Evolutionary conservation across 2,113 vertebrate genomes (phyloP), one percentile per base, ranked within the genome.

Genomic region (Macrotus californicus): DNA sequence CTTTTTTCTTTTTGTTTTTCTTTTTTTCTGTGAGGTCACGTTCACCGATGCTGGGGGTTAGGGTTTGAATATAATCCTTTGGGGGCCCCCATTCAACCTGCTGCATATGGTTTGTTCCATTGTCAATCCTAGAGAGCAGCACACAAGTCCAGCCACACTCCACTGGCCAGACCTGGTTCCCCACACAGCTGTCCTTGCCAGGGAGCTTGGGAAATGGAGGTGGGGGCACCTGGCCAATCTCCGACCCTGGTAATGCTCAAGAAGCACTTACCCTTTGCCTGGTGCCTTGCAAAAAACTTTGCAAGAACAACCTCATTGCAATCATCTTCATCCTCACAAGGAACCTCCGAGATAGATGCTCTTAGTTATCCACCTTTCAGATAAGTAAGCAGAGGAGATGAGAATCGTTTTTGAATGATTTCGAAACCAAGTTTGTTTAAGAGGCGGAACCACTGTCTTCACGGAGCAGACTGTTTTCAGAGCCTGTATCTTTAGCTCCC

Each of bases 1-100:
- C 1, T 29, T 0, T 5, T 48, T 19, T 1, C 24, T 0, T 5
- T 46, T 26, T 10, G 24, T 80, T 29, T 5, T 41, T 59, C 12
- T 14, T 6, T 31, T 31, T 9, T 21, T 15, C 31, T 84, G n/a
- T 39, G 14, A 48, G 24, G 19, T 77, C 43, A 46, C 1, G 36
- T 21, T 69, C 36, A 41, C 0, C 14, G 26, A 31, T 22, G 70
- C 50, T 6, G 29, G 61, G 4, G 26, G 61, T 14, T 69, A 34
- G 21, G n/a, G 7, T 12, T 18, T 41, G 3, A 15, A 14, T 54
- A 14, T 0, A 10, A 10, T 16, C 18, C 14, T 81, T 66, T 6
- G 1, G 21, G 29, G n/a, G 6, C 3, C n/a, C 7, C 31, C 48
- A 7, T 36, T 87, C 76, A 41, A 64, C 5, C 6, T 3, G 2